These are phyloP conservation scores for Noctua janthe DNA, from an alignment of 2,888 invertebrate species.

Conservation along the genomic window DNA sequence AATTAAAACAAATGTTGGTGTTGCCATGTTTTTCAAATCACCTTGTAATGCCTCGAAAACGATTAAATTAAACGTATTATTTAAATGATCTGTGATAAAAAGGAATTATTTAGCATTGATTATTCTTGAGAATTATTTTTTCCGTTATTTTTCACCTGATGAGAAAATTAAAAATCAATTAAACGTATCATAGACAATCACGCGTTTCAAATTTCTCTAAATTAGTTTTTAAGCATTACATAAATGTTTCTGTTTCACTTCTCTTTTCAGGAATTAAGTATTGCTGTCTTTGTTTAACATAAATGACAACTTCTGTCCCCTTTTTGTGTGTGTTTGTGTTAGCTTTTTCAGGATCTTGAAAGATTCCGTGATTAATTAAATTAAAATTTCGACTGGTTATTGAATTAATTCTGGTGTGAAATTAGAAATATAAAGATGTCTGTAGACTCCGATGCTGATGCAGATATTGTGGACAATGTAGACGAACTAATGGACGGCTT, in stretches of 20 bases:
- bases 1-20: not conserved
- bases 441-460: conserved; percentile 76
- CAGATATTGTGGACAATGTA: conserved; percentile 77
- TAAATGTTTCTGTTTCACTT: not conserved
- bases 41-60: not conserved
- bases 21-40: not conserved
- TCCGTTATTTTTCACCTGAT: not conserved
- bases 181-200: conserved; percentile 21
- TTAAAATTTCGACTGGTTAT: conserved; percentile 5
- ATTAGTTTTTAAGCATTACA: not conserved
- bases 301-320: not conserved
- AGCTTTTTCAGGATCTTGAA: conserved; percentile 7
- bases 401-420: conserved; percentile 18
- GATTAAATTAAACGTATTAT: not conserved
- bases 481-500: conserved; percentile 78
- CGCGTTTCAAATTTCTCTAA: not conserved
- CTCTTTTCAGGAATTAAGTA: not conserved
- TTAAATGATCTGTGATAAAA: not conserved
- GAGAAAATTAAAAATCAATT: not conserved
- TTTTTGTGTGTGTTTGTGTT: conserved; percentile 7
- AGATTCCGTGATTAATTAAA: conserved; percentile 19
- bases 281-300: conserved; percentile 7
- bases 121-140: not conserved
- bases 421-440: conserved; percentile 71
- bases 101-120: not conserved